phyloP scores from a whole-genome alignment of 2,113 vertebrate genomes.

The Etheostoma spectabile region DNA sequence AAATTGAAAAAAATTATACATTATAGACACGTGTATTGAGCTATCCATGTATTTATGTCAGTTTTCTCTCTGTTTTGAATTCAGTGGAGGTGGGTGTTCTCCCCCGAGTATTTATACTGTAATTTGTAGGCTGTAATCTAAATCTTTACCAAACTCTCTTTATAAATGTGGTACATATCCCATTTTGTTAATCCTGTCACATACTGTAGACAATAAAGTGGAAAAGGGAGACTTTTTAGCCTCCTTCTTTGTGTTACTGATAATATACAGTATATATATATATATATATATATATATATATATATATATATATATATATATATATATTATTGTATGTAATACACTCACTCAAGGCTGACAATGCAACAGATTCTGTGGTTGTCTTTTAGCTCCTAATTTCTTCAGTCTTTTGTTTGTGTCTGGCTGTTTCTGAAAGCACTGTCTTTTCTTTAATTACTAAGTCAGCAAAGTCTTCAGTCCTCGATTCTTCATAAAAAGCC shows the following conservation, averaged over 20 bases:
- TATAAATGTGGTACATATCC: not conserved
- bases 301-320: too few species aligned
- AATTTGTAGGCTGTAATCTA: not conserved
- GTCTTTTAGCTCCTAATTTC: constrained; percentile 37
- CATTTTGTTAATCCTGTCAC: not conserved
- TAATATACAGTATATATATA: too few species aligned
- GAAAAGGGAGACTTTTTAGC: not conserved
- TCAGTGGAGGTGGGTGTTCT: not conserved
- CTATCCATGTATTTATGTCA: too few species aligned
- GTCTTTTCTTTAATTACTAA: constrained; percentile 35
- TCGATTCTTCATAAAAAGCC: constrained; percentile 38
- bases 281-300: too few species aligned
- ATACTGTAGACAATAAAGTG: constrained; percentile 7
- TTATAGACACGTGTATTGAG: too few species aligned
- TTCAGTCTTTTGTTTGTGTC: constrained; percentile 37
- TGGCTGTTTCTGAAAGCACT: constrained; percentile 23
- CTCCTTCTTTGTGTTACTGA: constrained; percentile 14
- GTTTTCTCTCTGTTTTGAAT: too few species aligned
- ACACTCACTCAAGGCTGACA: constrained; percentile 11
- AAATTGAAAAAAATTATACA: too few species aligned
- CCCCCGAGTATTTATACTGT: not conserved
- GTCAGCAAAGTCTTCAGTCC: constrained; percentile 19
- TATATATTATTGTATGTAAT: not conserved
- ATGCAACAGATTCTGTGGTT: not conserved
- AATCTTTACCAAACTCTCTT: not conserved